Conservation (phyloP, 53 echinoderm and acorn worm genomes). For the Echinarachnius parma region DNA sequence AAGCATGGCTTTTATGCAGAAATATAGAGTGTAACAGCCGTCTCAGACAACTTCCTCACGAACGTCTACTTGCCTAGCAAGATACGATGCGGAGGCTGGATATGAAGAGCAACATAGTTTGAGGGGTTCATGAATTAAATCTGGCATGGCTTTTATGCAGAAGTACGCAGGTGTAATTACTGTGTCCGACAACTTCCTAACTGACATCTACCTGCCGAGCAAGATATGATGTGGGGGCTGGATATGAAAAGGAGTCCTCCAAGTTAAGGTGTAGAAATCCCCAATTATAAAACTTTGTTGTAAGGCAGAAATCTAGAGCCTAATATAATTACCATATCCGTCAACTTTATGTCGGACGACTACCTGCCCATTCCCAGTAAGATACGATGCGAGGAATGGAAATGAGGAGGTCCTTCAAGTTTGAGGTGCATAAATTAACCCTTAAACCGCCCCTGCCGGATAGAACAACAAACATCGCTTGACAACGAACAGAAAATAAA, state of each 20-base stretch:
- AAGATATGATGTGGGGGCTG: constrained; percentile 81
- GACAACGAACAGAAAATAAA: too few species aligned
- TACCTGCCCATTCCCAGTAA: constrained; percentile 95
- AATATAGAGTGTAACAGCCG: constrained; percentile 73
- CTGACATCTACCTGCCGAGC: constrained; percentile 90
- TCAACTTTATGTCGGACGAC: constrained; percentile 80
- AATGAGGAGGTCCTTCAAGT: constrained; percentile 34
- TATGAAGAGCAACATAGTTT: too few species aligned
- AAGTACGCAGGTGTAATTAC: constrained; percentile 80
- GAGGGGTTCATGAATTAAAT: too few species aligned
- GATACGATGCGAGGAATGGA: constrained; percentile 78
- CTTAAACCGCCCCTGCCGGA: too few species aligned
- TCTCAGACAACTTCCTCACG: constrained; percentile 78
- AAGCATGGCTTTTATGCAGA: too few species aligned
- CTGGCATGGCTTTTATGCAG: too few species aligned
- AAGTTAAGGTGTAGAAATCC: too few species aligned
- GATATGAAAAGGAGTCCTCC: too few species aligned
- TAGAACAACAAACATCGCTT: too few species aligned
- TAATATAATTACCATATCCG: constrained; percentile 72
- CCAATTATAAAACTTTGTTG: too few species aligned
- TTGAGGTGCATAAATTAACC: too few species aligned
- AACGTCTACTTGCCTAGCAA: constrained; percentile 95
- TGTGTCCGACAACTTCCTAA: constrained; percentile 74
- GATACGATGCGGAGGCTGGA: constrained; percentile 79
- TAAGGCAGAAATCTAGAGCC: constrained; percentile 94